Percentiles rank a stretch among this genome's conserved stretches.
Evolutionary conservation across 2,888 invertebrate genomes (phyloP).

Genomic region (Cerceris ruficornis): DNA sequence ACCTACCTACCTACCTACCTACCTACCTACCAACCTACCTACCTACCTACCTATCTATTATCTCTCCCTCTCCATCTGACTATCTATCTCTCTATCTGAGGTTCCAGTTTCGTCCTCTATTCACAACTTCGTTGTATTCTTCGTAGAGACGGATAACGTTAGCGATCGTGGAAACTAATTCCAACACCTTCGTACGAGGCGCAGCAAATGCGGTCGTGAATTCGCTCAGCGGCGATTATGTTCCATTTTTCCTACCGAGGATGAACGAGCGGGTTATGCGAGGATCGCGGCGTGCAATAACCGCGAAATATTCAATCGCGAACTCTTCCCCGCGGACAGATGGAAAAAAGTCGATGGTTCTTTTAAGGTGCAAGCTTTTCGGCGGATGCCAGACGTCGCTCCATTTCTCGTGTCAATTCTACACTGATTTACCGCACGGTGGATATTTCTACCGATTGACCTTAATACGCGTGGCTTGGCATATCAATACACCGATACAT

Average conservation of each 20-base stretch:
- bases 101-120: conserved; percentile 44
- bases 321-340: not conserved
- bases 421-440: conserved; percentile 23
- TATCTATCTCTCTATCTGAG: conserved; percentile 48
- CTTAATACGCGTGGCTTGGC: conserved; percentile 55
- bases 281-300: no score
- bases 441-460: conserved; percentile 60
- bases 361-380: conserved; percentile 19
- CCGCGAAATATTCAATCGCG: not conserved
- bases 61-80: conserved; percentile 31
- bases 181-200: conserved; percentile 20
- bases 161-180: conserved; percentile 46
- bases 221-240: not conserved
- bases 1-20: conserved; percentile 12
- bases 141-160: conserved; percentile 46
- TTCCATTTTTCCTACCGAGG: no score
- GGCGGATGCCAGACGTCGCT: conserved; percentile 37
- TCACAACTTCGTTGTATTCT: conserved; percentile 51
- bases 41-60: not conserved
- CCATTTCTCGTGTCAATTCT: conserved; percentile 33
- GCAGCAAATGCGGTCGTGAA: not conserved
- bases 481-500: conserved; percentile 37
- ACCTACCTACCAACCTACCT: conserved; percentile 5
- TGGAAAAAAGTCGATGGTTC: not conserved
- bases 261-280: no score